Base-by-base conservation (phyloP, 2,888 invertebrate genomes). In the Hylaea fasciaria region DNA sequence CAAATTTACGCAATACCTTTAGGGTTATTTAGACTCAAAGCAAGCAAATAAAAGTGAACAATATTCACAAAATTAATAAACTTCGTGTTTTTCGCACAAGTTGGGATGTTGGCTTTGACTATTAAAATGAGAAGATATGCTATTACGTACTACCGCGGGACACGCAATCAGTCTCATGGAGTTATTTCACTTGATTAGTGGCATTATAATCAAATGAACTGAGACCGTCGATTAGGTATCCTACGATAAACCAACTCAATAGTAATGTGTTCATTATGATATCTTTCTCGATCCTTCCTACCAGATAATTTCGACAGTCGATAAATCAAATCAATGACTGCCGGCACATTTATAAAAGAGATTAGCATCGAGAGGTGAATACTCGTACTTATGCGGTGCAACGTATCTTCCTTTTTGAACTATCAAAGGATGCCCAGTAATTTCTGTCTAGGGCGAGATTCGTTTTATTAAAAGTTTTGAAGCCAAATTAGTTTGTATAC, bases 401-500 rank as follows among this genome's bases (percentile, higher is more conserved):
- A 10, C 10, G 37, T 37, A 12, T 37, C 37, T 12, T n/a, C 5
- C 12, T 12, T 37, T 37, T 37, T 37, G 12, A 44, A 12, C 0
- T 11, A 44, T 44, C 44, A 44, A 17, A 44, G 44, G 22, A 12
- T 22, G 44, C n/a, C 44, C 11, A 44, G 17, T 46, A 29, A 28
- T 46, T 46, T 29, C 29, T 14, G 46, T 46, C 46, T 32, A 32
- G 32, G 46, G 46, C 14, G 46, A 46, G 29, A 29, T 46, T 46
- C 12, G 46, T 46, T 46, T 45, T 28, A 45, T 28, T 45, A 46
- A 29, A 46, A 46, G 29, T 46, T 46, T 46, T 32, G 29, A 10
- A 32, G 29, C 14, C 32, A 46, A 46, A 46, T 46, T 29, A 46
- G 46, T 46, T 46, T 46, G 13, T 32, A n/a, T 46, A 46, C 35